A percentile compares a stretch with the other conserved stretches of the same genome.
Evolutionary conservation across 1,140 invertebrate genomes (phyloP).

Genomic region (Ips nitidus): DNA sequence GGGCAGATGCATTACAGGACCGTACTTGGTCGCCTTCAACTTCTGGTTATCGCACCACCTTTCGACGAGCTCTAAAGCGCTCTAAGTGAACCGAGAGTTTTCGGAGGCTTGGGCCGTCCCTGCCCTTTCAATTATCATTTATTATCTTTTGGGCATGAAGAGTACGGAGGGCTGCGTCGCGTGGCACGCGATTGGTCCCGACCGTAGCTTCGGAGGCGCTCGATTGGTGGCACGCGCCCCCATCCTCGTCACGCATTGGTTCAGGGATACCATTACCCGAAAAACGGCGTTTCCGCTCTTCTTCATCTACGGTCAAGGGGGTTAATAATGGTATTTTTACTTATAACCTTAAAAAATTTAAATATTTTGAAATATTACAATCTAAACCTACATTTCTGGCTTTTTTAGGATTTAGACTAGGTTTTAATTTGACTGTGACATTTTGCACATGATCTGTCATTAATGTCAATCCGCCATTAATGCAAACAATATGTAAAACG

Average conservation of each 20-base stretch:
- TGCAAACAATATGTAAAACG: neutral
- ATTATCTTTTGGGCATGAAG: slow-evolving; percentile 14
- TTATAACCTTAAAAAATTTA: too few species aligned
- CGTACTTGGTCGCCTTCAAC: neutral
- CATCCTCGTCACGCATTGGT: slow-evolving; percentile 27
- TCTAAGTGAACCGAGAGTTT: too few species aligned
- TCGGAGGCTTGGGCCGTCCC: slow-evolving; percentile 3
- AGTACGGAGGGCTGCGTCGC: slow-evolving; percentile 23
- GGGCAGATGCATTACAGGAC: slow-evolving; percentile 18
- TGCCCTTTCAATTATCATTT: slow-evolving; percentile 11
- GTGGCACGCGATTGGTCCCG: slow-evolving; percentile 20
- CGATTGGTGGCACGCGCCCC: slow-evolving; percentile 37
- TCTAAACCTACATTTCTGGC: too few species aligned
- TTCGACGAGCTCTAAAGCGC: too few species aligned
- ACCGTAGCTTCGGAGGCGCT: slow-evolving; percentile 12
- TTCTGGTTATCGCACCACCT: neutral
- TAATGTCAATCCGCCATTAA: too few species aligned
- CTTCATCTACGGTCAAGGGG: neutral
- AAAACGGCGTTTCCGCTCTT: slow-evolving; percentile 22
- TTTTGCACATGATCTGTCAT: too few species aligned
- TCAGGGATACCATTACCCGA: slow-evolving; percentile 16
- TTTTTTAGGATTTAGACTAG: too few species aligned
- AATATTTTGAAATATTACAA: too few species aligned
- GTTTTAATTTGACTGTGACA: too few species aligned
- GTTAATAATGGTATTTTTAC: neutral